These are phyloP conservation scores for Drosophila infuscata DNA, from an alignment of 2,888 invertebrate genomes.

Conservation along the genomic window DNA sequence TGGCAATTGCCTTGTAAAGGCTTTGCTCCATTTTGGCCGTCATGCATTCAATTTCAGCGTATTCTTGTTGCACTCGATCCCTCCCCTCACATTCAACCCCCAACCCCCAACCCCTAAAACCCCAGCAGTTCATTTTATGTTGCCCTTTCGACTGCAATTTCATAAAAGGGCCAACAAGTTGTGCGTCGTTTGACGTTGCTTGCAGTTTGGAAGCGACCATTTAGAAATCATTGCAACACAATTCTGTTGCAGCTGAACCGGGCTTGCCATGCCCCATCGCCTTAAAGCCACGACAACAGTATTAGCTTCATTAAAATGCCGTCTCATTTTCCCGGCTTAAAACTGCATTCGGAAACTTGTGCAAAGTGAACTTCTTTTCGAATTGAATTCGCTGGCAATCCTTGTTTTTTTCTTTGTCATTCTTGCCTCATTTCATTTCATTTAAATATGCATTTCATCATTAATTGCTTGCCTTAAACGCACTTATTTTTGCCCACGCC, in stretches of 20 bases:
- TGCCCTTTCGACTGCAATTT: constrained; percentile 39
- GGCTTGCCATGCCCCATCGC: constrained; percentile 2
- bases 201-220: constrained; percentile 56
- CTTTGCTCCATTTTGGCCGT: constrained; percentile 29
- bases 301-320: constrained; percentile 24
- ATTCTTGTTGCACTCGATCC: not conserved
- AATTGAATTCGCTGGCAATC: constrained; percentile 6
- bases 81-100: too few relatives aligned
- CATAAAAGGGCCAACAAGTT: constrained; percentile 67
- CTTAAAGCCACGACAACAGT: constrained; percentile 29
- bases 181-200: constrained; percentile 26
- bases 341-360: constrained; percentile 2
- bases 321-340: not conserved
- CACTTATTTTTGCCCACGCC: constrained; percentile 6
- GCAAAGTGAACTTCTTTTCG: constrained; percentile 1
- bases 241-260: constrained; percentile 35
- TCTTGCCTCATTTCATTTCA: constrained; percentile 2
- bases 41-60: constrained; percentile 35
- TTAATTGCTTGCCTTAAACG: constrained; percentile 36
- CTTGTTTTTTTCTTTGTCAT: not conserved
- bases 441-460: constrained; percentile 30
- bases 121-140: constrained; percentile 6
- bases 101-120: not conserved
- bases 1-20: constrained; percentile 44
- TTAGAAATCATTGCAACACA: constrained; percentile 63